Percentiles rank a stretch among this genome's conserved stretches.
Conservation (phyloP, 2,113 vertebrate species). For the Ornithorhynchus anatinus region DNA sequence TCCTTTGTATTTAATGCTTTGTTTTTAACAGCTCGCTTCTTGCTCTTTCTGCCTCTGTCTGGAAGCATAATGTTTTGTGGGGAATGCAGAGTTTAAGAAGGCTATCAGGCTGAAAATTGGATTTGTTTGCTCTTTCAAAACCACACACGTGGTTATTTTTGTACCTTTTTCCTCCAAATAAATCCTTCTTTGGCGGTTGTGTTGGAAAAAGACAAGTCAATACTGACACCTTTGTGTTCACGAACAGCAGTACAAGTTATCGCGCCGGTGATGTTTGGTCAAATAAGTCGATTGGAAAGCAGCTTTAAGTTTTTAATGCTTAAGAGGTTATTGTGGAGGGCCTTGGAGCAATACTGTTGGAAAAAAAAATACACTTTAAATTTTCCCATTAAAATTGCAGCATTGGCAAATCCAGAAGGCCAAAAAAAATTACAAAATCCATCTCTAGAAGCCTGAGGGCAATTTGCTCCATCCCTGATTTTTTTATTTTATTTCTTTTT, state of each 20-base stretch:
- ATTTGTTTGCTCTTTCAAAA: accelerated
- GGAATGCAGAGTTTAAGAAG: background rate
- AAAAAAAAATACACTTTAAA: too few relatives aligned
- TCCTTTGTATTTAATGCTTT: background rate
- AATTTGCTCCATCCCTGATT: too few relatives aligned
- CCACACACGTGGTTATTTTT: background rate
- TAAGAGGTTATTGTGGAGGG: too few relatives aligned
- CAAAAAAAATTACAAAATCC: background rate
- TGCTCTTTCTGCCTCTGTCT: slow-evolving; percentile 1
- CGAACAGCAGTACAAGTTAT: background rate
- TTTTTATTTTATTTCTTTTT: too few relatives aligned
- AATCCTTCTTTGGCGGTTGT: background rate
- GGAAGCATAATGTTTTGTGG: background rate
- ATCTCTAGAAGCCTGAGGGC: too few relatives aligned
- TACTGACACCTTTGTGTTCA: accelerated
- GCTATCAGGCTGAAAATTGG: background rate
- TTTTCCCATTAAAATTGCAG: too few relatives aligned
- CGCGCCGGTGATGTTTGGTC: too few relatives aligned
- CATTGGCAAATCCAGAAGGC: background rate
- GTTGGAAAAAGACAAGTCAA: accelerated
- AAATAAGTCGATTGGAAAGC: too few relatives aligned
- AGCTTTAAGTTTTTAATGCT: too few relatives aligned
- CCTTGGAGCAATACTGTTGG: too few relatives aligned
- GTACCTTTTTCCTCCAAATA: background rate
- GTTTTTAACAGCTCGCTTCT: background rate